Percentiles rank a stretch among this genome's conserved stretches.
phyloP scores from a whole-genome alignment of 2,888 invertebrate genomes.

The Callyntrura sp. region DNA sequence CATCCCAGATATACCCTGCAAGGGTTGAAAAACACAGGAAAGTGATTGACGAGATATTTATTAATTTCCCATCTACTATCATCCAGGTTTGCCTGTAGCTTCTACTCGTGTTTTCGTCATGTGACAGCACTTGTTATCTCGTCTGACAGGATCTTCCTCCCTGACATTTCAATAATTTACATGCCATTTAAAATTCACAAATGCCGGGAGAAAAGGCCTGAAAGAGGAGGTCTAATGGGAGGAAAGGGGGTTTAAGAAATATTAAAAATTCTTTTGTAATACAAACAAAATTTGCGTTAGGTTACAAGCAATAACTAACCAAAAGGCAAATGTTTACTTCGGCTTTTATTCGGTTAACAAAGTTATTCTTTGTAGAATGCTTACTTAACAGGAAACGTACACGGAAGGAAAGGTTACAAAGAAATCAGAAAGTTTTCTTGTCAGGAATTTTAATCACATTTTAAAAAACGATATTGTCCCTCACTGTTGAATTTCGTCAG shows the following conservation, averaged over 20 bases:
- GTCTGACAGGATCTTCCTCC: slow-evolving; percentile 11
- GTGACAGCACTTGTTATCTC: slow-evolving; percentile 23
- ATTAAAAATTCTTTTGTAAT: slow-evolving; percentile 65
- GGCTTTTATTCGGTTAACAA: background rate
- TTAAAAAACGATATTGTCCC: slow-evolving; percentile 30
- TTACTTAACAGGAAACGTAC: slow-evolving; percentile 10
- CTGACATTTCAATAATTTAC: slow-evolving; percentile 30
- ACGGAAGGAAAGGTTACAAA: background rate
- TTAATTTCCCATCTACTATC: slow-evolving; percentile 3
- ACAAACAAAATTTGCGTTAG: slow-evolving; percentile 37
- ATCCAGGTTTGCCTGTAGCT: background rate
- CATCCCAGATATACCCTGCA: no score
- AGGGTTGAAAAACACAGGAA: background rate
- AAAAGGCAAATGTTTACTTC: background rate
- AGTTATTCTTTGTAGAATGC: slow-evolving; percentile 11
- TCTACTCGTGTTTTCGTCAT: slow-evolving; percentile 42
- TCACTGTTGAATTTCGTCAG: slow-evolving; percentile 27
- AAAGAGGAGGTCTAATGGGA: background rate
- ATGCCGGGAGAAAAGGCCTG: background rate
- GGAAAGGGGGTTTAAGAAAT: background rate
- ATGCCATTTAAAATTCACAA: background rate
- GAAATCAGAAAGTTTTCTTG: slow-evolving; percentile 55
- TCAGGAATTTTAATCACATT: slow-evolving; percentile 68
- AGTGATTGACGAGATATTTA: slow-evolving; percentile 4
- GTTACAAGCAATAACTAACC: background rate